A percentile compares a stretch with the other conserved stretches of the same genome.
Conservation (phyloP, 2,888 invertebrate species). For the Hydroisotoma schaefferi region DNA sequence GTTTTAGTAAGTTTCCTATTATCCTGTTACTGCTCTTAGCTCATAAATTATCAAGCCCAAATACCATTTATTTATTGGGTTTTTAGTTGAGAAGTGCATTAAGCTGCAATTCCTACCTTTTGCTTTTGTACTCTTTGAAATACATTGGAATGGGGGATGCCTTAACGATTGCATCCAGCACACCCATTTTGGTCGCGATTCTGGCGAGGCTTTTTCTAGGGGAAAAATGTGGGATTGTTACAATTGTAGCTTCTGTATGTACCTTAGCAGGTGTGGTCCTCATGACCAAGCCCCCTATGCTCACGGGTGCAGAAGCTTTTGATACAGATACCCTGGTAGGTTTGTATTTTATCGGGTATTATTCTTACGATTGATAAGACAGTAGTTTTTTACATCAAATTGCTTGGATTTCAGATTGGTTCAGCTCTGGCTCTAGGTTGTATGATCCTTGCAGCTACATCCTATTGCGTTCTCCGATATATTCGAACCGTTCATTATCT, state of each 20-base stretch:
- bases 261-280: conserved; percentile 37
- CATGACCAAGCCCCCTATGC: conserved; percentile 36
- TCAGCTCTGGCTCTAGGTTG: conserved; percentile 37
- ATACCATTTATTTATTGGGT: no score
- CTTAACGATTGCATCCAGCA: conserved; percentile 37
- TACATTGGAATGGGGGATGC: conserved; percentile 43
- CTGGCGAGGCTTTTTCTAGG: conserved; percentile 29
- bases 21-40: no score
- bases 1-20: conserved; percentile 25
- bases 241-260: conserved; percentile 38
- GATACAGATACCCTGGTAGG: conserved; percentile 33
- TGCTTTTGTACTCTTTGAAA: conserved; percentile 44
- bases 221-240: conserved; percentile 41
- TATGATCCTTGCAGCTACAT: conserved; percentile 35
- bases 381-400: no score
- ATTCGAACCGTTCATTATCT: conserved; percentile 39
- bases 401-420: conserved; percentile 25
- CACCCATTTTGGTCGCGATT: conserved; percentile 33
- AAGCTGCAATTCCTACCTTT: conserved; percentile 38
- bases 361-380: no score
- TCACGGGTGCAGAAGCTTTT: conserved; percentile 35
- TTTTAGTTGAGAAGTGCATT: conserved; percentile 36
- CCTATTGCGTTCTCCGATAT: conserved; percentile 38
- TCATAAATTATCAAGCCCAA: no score
- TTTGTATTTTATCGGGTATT: no score